These are phyloP conservation scores for Mactra quadrangularis DNA, from an alignment of 1,140 invertebrate genomes.

Conservation along the genomic window DNA sequence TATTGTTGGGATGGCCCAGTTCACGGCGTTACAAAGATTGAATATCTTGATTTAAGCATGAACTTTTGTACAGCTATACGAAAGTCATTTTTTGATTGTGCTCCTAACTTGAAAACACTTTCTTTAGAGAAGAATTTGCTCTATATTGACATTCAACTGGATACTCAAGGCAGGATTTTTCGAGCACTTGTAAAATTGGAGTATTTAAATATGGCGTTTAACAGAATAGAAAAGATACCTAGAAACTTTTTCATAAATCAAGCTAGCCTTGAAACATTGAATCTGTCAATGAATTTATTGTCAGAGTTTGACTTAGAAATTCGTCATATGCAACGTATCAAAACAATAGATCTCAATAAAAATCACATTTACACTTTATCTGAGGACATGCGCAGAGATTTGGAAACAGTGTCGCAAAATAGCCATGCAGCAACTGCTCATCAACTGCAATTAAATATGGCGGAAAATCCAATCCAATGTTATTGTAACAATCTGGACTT, in stretches of 20 bases:
- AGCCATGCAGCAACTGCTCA: background rate
- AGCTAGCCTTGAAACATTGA: constrained; percentile 2
- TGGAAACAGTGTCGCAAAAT: constrained; percentile 8
- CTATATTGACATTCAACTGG: background rate
- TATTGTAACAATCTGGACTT: constrained; percentile 35
- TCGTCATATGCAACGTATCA: constrained; percentile 9
- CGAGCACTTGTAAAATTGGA: background rate
- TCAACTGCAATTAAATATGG: background rate
- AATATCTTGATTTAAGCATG: constrained; percentile 14
- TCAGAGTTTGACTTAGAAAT: constrained; percentile 15
- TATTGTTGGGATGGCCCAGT: constrained; percentile 51
- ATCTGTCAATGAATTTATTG: constrained; percentile 18
- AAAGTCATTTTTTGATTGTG: constrained; percentile 19
- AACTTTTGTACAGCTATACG: constrained; percentile 8
- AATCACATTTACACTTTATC: constrained; percentile 21
- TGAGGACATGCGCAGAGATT: background rate
- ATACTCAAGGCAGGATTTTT: constrained; percentile 9
- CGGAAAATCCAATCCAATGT: constrained; percentile 14
- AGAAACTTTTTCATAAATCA: constrained; percentile 18
- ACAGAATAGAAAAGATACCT: constrained; percentile 10
- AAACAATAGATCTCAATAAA: constrained; percentile 9
- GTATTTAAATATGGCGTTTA: constrained; percentile 22
- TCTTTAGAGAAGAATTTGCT: background rate
- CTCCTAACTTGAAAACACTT: constrained; percentile 20
- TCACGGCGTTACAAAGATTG: background rate